phyloP scores from a whole-genome alignment of 2,797 vertebrate species.

The Anguilla anguilla region DNA sequence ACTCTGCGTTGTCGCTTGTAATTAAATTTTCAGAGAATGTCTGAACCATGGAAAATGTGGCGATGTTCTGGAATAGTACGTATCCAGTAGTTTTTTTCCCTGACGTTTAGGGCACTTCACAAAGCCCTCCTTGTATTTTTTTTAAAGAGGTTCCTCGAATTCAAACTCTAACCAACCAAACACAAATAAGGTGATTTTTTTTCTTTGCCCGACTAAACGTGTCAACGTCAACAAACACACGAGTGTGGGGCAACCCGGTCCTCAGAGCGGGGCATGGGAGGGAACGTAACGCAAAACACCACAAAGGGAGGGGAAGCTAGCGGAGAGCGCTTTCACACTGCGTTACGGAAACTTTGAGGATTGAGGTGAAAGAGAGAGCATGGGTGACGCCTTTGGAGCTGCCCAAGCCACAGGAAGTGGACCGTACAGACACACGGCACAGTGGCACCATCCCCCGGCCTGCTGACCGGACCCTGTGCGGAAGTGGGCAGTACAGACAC shows the following conservation, averaged over 20 bases:
- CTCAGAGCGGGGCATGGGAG: background rate
- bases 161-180: background rate
- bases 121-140: slow-evolving; percentile 39
- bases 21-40: slow-evolving; percentile 60
- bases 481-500: too few species aligned
- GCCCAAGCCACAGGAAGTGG: background rate
- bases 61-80: slow-evolving; percentile 37
- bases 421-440: too few species aligned
- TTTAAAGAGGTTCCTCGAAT: slow-evolving; percentile 1
- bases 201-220: background rate
- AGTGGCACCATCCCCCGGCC: too few species aligned
- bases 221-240: slow-evolving; percentile 14
- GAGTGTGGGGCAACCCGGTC: background rate
- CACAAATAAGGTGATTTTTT: slow-evolving; percentile 1
- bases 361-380: background rate
- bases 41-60: slow-evolving; percentile 46
- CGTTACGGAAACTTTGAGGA: background rate
- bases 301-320: background rate
- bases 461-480: too few species aligned
- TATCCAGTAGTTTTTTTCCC: slow-evolving; percentile 30
- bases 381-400: background rate
- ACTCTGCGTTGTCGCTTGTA: slow-evolving; percentile 61
- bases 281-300: background rate
- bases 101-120: slow-evolving; percentile 21
- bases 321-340: background rate